Base-by-base conservation (phyloP, 2,113 vertebrate genomes). In the Tetraodon nigroviridis region DNA sequence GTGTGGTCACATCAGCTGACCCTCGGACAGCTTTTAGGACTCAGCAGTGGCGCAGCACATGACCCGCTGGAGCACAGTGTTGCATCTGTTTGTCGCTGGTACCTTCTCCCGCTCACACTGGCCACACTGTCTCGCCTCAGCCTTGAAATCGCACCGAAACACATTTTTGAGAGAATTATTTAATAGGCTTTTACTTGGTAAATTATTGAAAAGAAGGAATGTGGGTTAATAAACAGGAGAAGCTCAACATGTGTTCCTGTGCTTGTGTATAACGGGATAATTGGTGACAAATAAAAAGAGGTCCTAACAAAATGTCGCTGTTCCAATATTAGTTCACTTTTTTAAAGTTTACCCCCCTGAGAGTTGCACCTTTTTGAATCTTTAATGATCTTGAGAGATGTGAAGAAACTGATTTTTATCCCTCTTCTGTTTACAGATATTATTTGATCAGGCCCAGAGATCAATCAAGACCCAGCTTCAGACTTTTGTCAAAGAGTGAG, bases 361-460 rank as follows among this genome's bases (percentile, higher is more conserved):
- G 32, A 37, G 32, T 2, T 4, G 4, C 32, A 11, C 12, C 7
- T 37, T 3, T 21, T 45, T 19, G 7, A 47, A 21, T 62, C 49
- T 44, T 64, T 7, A 51, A 29, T 46, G 61, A 18, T 15, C 16
- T 51, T 11, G 1, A 72, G 18, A 0, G 2, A 62, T 64, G 55
- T 60, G 22, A 5, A 37, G 32, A 37, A 37, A 37, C 32, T 37
- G 32, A 37, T 37, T 37, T 37, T 37, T 37, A 37, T 37, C 12
- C n/a, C 46, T 75, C 80, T 2, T 60, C 51, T 37, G 32, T 12
- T 37, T 19, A 44, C 91, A 99, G 97, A 99, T 98, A 82, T 88
- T 99, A 18, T 97, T 99, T 81, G 97, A 99, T 85, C 97, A 98
- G 83, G 95, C 93, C 60, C 95, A 98, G 87, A 93, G 95, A 91